Conservation (phyloP, 2,113 vertebrate species). For the Empidonax alnorum region DNA sequence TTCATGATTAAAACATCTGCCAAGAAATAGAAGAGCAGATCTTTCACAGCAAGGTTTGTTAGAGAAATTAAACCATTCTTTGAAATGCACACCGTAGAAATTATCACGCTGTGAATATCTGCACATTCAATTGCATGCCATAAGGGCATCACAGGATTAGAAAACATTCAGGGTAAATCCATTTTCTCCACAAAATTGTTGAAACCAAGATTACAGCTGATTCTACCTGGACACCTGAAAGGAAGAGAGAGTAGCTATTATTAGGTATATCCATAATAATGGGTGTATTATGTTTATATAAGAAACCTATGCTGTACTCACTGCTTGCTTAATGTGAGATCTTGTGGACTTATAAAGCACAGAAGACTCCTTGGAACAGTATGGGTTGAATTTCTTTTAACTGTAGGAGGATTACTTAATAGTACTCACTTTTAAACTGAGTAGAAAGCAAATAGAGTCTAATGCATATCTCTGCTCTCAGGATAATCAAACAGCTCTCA, state of each 20-base stretch:
- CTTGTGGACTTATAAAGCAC: background rate
- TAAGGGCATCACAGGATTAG: accelerated
- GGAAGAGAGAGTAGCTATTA: background rate
- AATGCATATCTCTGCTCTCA: background rate
- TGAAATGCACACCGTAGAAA: background rate
- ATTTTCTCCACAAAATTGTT: background rate
- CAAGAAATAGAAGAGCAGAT: background rate
- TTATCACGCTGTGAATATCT: background rate
- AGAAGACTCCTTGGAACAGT: background rate
- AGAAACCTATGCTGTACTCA: background rate
- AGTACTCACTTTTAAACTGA: background rate
- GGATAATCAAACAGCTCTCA: background rate
- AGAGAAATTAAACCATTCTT: background rate
- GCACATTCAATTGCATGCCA: background rate
- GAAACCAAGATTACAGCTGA: background rate
- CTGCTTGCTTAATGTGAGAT: background rate
- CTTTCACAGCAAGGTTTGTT: background rate
- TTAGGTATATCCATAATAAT: background rate
- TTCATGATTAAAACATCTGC: background rate
- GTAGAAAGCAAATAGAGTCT: background rate
- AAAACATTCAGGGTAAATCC: background rate
- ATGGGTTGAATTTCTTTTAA: background rate
- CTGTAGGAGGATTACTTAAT: background rate
- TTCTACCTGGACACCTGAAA: background rate
- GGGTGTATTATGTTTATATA: background rate